phyloP scores from a whole-genome alignment of 2,797 vertebrate genomes.

The Eleutherodactylus coqui region DNA sequence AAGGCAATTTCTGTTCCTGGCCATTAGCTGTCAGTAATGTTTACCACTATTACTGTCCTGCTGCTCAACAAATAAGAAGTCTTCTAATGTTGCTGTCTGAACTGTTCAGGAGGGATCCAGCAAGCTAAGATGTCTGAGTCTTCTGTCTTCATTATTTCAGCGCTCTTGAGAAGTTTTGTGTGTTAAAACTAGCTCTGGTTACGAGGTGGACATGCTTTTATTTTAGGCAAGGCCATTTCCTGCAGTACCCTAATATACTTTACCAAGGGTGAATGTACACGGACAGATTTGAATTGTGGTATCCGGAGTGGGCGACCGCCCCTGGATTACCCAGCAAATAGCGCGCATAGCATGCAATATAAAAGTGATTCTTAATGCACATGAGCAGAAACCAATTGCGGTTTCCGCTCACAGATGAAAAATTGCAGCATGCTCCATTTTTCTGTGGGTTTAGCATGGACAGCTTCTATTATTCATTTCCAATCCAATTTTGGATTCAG shows the following conservation, averaged over 20 bases:
- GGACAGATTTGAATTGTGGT: no score
- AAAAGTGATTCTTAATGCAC: no score
- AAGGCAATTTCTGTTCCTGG: conserved; percentile 33
- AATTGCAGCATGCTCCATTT: no score
- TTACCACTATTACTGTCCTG: conserved; percentile 28
- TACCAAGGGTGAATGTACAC: no score
- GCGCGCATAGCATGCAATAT: no score
- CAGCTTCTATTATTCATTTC: no score
- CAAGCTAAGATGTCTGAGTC: neutral
- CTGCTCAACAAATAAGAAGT: neutral
- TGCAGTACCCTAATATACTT: neutral
- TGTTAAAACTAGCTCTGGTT: neutral
- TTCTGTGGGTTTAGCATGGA: no score
- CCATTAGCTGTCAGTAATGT: conserved; percentile 48
- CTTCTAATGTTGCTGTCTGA: conserved; percentile 4
- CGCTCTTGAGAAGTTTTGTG: neutral
- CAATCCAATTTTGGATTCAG: no score
- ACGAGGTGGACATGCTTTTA: neutral
- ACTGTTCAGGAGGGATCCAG: neutral
- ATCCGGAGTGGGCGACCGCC: no score
- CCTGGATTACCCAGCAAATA: no score
- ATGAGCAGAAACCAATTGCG: no score
- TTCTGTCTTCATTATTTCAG: neutral
- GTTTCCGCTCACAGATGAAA: no score
- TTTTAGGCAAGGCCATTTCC: neutral